These are phyloP conservation scores for Meteorus sp. DNA, from an alignment of 1,140 invertebrate species.

Conservation along the genomic window DNA sequence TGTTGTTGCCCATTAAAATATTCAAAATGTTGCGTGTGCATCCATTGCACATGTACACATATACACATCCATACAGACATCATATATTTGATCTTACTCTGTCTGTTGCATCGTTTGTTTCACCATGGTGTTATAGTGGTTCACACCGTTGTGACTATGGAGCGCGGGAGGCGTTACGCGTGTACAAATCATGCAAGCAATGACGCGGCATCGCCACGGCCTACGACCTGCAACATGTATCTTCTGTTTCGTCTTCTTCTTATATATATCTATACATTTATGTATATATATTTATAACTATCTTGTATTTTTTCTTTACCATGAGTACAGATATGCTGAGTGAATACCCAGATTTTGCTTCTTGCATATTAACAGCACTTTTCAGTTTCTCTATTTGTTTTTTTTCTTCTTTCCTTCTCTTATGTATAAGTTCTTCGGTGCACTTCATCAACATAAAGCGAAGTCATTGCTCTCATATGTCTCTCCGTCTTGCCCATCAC, in stretches of 20 bases:
- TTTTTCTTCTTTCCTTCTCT: background rate
- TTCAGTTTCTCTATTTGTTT: slow-evolving; percentile 25
- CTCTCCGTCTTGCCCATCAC: too few relatives aligned
- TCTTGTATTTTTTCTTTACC: slow-evolving; percentile 8
- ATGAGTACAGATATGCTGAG: background rate
- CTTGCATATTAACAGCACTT: slow-evolving; percentile 48
- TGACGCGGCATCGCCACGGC: slow-evolving; percentile 45
- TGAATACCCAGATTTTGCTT: slow-evolving; percentile 26
- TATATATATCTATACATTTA: slow-evolving; percentile 7
- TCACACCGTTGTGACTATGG: background rate
- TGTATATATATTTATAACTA: slow-evolving; percentile 9
- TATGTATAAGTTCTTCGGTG: too few relatives aligned
- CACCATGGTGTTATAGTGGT: background rate
- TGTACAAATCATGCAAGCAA: slow-evolving; percentile 56
- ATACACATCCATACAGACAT: too few relatives aligned
- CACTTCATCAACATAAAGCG: too few relatives aligned
- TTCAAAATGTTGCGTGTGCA: slow-evolving; percentile 37
- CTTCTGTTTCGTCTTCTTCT: slow-evolving; percentile 18
- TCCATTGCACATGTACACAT: background rate
- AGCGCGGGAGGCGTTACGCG: slow-evolving; percentile 37
- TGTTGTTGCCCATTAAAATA: slow-evolving; percentile 43
- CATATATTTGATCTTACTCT: too few relatives aligned
- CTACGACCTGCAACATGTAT: slow-evolving; percentile 24
- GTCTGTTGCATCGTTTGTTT: background rate
- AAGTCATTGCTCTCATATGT: too few relatives aligned